Base-by-base conservation (phyloP, 1,140 invertebrate species). In the Laupala kohalensis region DNA sequence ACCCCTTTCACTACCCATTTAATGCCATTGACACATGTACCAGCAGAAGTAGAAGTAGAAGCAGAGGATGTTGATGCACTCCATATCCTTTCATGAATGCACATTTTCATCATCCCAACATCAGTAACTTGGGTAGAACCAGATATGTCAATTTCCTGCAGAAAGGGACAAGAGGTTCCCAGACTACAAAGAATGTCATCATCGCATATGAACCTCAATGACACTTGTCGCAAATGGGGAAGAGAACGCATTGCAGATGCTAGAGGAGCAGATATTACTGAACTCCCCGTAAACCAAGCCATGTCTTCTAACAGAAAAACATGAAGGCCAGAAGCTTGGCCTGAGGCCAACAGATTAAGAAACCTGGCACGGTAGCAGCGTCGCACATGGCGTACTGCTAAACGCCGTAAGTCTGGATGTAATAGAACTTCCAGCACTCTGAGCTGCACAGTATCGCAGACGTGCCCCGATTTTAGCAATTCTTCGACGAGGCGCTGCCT, bases 401-500 rank as follows among this genome's bases (percentile, higher is more conserved):
- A 26, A 0, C 73, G 63, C n/a, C 63, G 70, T 25, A 74, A 66
- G 25, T 74, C 73, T 12, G 70, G 70, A 15, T 65, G n/a, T 12
- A 74, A 53, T 2, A 74, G 28, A 6, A 67, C 67, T 64, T 74
- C 73, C 53, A 74, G 53, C 2, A 74, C 66, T 25, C 25, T 64
- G 5, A 74, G 29, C 24, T 74, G 66, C n/a, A 63, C 25, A 4
- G 70, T 68, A 26, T 71, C 68, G 67, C 72, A 67, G 4, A 74
- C 9, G 3, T 70, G 73, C 3, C 73, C 73, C 27, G 30, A 28
- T 62, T 65, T 67, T 0, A 74, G 63, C 19, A 72, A n/a, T 30
- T 74, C 73, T 28, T 74, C 73, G 9, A 74, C 24, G 15, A 74
- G 73, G 24, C 64, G 30, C 66, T 74, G 73, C 5, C 73, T 64